Evolutionary conservation across 1,140 invertebrate species (phyloP).

Genomic region (Heliconius nattereri): DNA sequence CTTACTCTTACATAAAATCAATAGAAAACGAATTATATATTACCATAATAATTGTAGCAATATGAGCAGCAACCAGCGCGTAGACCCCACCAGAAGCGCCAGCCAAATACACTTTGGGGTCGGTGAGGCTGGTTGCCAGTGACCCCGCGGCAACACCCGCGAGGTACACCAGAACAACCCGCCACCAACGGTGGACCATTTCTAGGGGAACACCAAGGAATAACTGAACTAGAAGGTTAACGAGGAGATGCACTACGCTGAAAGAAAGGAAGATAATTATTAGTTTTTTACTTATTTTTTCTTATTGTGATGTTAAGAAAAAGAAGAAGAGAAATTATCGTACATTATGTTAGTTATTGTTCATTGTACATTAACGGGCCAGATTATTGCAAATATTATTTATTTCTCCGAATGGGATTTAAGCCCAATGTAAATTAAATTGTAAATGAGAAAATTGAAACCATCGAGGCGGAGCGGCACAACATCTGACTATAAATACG

Average conservation of each 20-base stretch:
- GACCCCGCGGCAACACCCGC: constrained; percentile 93
- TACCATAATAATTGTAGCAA: constrained; percentile 96
- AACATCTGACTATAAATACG: background rate
- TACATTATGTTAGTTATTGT: too few relatives aligned
- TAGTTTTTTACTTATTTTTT: background rate
- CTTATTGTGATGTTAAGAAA: background rate
- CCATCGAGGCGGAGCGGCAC: too few relatives aligned
- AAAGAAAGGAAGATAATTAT: constrained; percentile 39
- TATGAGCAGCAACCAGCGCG: constrained; percentile 95
- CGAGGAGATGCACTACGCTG: constrained; percentile 91
- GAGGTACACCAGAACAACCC: constrained; percentile 90
- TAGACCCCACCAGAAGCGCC: constrained; percentile 98
- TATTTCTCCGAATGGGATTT: too few relatives aligned
- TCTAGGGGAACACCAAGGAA: constrained; percentile 96
- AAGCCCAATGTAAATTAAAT: too few relatives aligned
- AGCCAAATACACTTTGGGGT: constrained; percentile 92
- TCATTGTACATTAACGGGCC: too few relatives aligned
- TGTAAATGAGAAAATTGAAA: too few relatives aligned
- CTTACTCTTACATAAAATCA: too few relatives aligned
- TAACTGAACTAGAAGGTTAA: constrained; percentile 95
- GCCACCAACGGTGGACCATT: constrained; percentile 97
- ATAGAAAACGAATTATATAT: constrained; percentile 41
- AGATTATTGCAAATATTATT: too few relatives aligned
- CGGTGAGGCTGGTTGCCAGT: constrained; percentile 93
- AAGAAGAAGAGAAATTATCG: too few relatives aligned